A percentile compares a stretch with the other conserved stretches of the same genome.
Evolutionary conservation across 2,888 invertebrate species (phyloP).

Genomic region (Stenodema calcarata): DNA sequence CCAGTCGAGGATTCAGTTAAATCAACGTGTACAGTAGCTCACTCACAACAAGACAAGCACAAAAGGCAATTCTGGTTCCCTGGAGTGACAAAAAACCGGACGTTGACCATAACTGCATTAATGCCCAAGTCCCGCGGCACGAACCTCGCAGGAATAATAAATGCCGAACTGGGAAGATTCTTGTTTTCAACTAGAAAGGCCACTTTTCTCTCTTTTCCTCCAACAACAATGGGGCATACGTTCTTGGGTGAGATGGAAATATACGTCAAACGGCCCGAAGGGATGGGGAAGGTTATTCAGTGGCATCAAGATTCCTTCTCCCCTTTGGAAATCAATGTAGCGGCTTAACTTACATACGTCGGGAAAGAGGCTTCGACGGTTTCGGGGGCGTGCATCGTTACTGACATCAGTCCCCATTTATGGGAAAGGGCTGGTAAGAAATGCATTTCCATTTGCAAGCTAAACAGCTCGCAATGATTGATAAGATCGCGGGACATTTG

Average conservation of each 20-base stretch:
- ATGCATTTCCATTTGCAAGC: slow-evolving; percentile 33
- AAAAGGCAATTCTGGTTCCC: not conserved
- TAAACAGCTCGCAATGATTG: slow-evolving; percentile 39
- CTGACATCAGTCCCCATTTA: slow-evolving; percentile 9
- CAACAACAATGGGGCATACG: not conserved
- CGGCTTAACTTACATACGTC: slow-evolving; percentile 26
- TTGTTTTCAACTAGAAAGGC: not conserved
- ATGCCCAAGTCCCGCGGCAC: not conserved
- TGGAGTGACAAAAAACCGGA: not conserved
- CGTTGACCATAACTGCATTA: not conserved
- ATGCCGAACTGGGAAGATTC: slow-evolving; percentile 14
- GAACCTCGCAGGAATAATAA: slow-evolving; percentile 8
- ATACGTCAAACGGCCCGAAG: slow-evolving; percentile 6
- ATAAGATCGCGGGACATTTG: slow-evolving; percentile 22
- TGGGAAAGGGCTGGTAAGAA: slow-evolving; percentile 21
- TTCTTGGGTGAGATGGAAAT: slow-evolving; percentile 5
- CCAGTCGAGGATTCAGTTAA: too few relatives aligned
- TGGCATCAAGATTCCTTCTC: slow-evolving; percentile 4
- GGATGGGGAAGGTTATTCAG: slow-evolving; percentile 2
- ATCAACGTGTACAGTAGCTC: not conserved
- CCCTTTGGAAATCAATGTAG: slow-evolving; percentile 20
- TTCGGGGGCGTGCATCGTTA: not conserved
- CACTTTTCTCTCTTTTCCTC: not conserved
- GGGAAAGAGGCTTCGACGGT: not conserved
- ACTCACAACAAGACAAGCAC: not conserved